A percentile compares a stretch with the other conserved stretches of the same genome.
phyloP scores from a whole-genome alignment of 1,140 invertebrate species.

The Calliopsis andreniformis region DNA sequence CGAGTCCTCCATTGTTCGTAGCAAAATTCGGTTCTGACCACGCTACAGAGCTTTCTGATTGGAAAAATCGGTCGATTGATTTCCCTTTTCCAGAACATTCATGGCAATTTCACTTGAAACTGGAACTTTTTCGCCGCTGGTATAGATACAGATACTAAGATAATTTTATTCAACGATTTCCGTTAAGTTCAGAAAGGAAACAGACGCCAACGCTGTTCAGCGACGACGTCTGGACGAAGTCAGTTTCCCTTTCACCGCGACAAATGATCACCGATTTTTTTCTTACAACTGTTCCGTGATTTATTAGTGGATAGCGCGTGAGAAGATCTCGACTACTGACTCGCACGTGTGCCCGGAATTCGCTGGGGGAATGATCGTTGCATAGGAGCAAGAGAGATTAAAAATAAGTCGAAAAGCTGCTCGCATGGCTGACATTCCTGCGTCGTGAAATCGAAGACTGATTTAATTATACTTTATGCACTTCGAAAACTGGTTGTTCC shows the following conservation, averaged over 20 bases:
- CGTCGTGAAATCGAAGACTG: background rate
- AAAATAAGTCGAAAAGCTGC: slow-evolving; percentile 32
- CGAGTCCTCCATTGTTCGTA: slow-evolving; percentile 73
- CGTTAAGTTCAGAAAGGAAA: slow-evolving; percentile 59
- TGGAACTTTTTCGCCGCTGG: background rate
- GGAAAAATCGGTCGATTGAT: background rate
- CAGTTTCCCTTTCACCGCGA: slow-evolving; percentile 46
- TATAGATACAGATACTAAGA: too few species aligned
- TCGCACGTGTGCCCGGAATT: slow-evolving; percentile 47
- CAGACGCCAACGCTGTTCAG: slow-evolving; percentile 64
- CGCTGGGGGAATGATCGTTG: slow-evolving; percentile 40
- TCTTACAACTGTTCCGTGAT: slow-evolving; percentile 57
- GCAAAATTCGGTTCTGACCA: slow-evolving; percentile 69
- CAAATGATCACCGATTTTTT: slow-evolving; percentile 66
- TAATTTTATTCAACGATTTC: background rate
- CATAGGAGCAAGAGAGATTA: slow-evolving; percentile 35
- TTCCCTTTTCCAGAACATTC: background rate
- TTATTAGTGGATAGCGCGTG: slow-evolving; percentile 66
- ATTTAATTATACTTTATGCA: background rate
- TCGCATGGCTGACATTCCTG: background rate
- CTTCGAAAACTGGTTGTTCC: background rate
- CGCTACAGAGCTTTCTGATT: slow-evolving; percentile 27
- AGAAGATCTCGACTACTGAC: slow-evolving; percentile 61
- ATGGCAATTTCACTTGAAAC: background rate
- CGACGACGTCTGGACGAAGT: slow-evolving; percentile 58